These are phyloP conservation scores for Pammene aurita DNA, from an alignment of 2,888 invertebrate genomes.

Conservation along the genomic window DNA sequence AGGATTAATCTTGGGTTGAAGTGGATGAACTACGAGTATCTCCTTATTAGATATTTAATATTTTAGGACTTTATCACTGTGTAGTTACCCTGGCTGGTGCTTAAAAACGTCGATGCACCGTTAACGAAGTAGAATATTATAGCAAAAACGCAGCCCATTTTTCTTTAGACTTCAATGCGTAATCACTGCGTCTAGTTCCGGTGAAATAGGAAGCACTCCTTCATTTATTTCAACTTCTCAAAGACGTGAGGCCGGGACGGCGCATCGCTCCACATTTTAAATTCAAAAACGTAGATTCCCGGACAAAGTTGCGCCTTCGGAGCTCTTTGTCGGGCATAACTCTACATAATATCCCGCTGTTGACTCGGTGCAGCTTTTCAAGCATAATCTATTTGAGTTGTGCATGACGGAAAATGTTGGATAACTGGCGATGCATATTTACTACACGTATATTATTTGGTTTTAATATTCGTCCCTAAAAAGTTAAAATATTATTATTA, in stretches of 20 bases:
- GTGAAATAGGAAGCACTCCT: constrained; percentile 42
- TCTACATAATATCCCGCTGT: constrained; percentile 57
- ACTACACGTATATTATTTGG: too few relatives aligned
- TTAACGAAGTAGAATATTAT: not conserved
- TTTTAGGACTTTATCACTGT: too few relatives aligned
- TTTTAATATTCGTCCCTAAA: too few relatives aligned
- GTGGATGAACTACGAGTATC: too few relatives aligned
- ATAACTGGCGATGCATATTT: constrained; percentile 21
- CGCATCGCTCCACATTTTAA: constrained; percentile 60
- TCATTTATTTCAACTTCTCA: constrained; percentile 48
- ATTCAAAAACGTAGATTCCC: constrained; percentile 63
- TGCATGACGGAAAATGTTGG: constrained; percentile 30
- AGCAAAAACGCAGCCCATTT: not conserved
- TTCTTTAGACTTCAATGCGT: not conserved
- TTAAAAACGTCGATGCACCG: not conserved
- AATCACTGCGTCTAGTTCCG: not conserved
- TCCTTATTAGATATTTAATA: too few relatives aligned
- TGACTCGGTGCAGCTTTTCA: constrained; percentile 47
- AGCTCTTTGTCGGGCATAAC: constrained; percentile 58
- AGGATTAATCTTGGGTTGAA: not conserved
- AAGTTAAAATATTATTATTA: too few relatives aligned
- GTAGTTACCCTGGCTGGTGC: too few relatives aligned
- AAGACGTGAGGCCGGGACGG: constrained; percentile 45
- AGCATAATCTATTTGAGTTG: constrained; percentile 35
- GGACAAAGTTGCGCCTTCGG: constrained; percentile 51